Evolutionary conservation across 2,888 invertebrate species (phyloP), one percentile per base, ranked within the genome.

Genomic region (Lasioglossum calceatum): DNA sequence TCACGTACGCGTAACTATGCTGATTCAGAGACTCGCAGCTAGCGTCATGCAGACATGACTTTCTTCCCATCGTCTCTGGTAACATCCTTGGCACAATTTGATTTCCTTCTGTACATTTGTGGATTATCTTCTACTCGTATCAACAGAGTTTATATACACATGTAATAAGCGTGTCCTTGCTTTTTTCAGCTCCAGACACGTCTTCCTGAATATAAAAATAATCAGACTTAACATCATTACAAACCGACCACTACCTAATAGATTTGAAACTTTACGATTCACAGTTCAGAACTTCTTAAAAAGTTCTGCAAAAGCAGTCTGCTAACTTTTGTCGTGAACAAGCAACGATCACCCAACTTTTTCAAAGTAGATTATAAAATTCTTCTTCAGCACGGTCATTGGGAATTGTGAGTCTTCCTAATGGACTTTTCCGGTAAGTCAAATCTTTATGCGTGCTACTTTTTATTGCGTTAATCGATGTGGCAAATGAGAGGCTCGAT

Each of bases 71-170:
- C 67, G 67, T 19, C 19, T 36, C 67, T 36, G 32, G 32, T 4
- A 67, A 36, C 67, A 36, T 36, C 67, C 67, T 67, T 67, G 67
- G 67, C 67, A 67, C 67, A 36, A 67, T 67, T 67, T 36, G 23
- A 67, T 32, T 67, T 67, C 36, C 19, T 67, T 36, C 19, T 23
- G 36, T 36, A 36, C 67, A 67, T 36, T 67, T 1, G 67, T 8
- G 23, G 19, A 36, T 32, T 8, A 32, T 32, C 36, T 16, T 19
- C 36, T 36, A 3, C 32, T 3, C 67, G 32, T 67, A 67, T 67
- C 67, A 10, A 19, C 32, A 19, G 32, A 19, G 2, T 32, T 67
- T 67, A 36, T 67, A 36, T 23, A 36, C 36, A 19, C 19, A 32
- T 32, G 32, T 32, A 67, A 67, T 19, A 23, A 36, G 19, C 16